Evolutionary conservation across 2,888 invertebrate species (phyloP).

Genomic region (Chydorus sphaericus): DNA sequence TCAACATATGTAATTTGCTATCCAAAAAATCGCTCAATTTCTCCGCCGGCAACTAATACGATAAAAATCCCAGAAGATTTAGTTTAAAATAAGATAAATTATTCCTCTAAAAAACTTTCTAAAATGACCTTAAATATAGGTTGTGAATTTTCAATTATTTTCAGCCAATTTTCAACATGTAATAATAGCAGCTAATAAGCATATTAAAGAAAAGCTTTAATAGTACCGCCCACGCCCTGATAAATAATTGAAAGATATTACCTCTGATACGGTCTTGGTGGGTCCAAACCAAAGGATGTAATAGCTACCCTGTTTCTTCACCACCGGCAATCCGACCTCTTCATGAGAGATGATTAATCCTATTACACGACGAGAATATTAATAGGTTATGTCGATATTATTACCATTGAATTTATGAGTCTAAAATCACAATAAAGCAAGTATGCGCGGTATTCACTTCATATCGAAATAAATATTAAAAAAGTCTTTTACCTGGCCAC

Average conservation of each 20-base stretch:
- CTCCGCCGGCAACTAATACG: background rate
- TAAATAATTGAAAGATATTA: no score
- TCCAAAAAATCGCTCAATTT: background rate
- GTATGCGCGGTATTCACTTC: background rate
- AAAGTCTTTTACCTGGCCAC: background rate
- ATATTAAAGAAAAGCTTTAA: no score
- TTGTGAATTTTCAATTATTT: no score
- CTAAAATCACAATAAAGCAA: background rate
- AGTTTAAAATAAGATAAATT: background rate
- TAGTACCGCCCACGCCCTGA: no score
- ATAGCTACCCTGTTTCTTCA: background rate
- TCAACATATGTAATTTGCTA: background rate
- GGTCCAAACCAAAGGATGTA: background rate
- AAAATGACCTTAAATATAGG: no score
- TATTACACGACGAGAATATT: no score
- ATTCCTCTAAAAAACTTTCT: background rate
- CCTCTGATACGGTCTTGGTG: background rate
- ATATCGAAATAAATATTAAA: background rate
- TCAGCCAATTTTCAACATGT: no score
- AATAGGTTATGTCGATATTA: background rate
- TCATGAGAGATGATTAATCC: background rate
- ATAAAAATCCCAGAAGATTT: background rate
- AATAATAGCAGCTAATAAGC: no score
- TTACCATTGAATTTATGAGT: background rate
- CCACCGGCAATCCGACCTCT: background rate